A percentile compares a stretch with the other conserved stretches of the same genome.
phyloP scores from a whole-genome alignment of 1,140 invertebrate species.

The Cylas formicarius region DNA sequence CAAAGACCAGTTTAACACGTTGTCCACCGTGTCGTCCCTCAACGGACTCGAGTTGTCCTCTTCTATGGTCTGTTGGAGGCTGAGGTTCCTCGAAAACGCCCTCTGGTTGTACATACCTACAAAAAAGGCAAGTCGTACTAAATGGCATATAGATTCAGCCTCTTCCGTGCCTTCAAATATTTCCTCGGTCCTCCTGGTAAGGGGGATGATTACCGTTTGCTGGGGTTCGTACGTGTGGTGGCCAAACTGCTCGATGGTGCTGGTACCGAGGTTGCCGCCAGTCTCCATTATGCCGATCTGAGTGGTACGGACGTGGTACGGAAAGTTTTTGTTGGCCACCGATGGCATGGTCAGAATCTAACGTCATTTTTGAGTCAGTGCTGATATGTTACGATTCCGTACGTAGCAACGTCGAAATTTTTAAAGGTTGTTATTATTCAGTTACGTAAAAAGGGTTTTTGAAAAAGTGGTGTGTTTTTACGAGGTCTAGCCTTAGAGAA shows the following conservation, averaged over 20 bases:
- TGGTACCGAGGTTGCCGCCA: conserved; percentile 43
- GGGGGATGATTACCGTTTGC: conserved; percentile 51
- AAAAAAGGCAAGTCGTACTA: background rate
- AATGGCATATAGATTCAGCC: background rate
- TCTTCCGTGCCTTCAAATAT: conserved; percentile 31
- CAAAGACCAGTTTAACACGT: conserved; percentile 38
- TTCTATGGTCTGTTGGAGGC: conserved; percentile 10
- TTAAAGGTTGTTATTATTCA: too few relatives aligned
- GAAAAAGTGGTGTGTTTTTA: too few relatives aligned
- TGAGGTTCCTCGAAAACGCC: conserved; percentile 10
- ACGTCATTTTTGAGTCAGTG: conserved; percentile 33
- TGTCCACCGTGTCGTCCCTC: conserved; percentile 30
- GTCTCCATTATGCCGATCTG: conserved; percentile 65
- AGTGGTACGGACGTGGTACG: conserved; percentile 76
- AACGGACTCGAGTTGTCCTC: conserved; percentile 2
- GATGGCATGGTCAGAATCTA: conserved; percentile 73
- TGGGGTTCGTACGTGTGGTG: conserved; percentile 57
- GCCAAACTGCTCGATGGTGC: conserved; percentile 53
- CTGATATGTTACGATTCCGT: background rate
- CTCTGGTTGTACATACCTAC: conserved; percentile 30
- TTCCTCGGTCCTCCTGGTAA: conserved; percentile 45
- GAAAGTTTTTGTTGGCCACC: conserved; percentile 77
- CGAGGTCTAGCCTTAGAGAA: too few relatives aligned
- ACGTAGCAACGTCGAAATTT: too few relatives aligned
- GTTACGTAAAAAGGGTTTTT: too few relatives aligned